Percentiles rank a stretch among this genome's conserved stretches.
Conservation (phyloP, 1,140 invertebrate genomes). For the Calephelis nemesis region DNA sequence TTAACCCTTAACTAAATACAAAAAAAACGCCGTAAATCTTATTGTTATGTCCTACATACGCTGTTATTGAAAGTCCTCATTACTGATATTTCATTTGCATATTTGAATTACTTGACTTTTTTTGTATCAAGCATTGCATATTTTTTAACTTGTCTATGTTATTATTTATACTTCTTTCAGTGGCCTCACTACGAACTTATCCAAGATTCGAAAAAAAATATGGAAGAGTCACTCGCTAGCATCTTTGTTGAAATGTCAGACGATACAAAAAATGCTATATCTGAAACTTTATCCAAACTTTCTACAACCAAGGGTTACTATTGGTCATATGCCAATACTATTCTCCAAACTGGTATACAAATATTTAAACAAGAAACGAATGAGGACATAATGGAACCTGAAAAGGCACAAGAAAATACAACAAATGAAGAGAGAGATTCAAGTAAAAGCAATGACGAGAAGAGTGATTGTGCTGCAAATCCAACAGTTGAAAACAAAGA, state of each 20-base stretch:
- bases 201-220: constrained; percentile 28
- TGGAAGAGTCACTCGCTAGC: constrained; percentile 33
- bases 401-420: neutral
- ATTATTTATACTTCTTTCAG: constrained; percentile 35
- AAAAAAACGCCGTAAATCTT: no score
- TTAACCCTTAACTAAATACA: no score
- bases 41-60: no score
- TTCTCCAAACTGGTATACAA: constrained; percentile 27
- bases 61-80: no score
- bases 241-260: constrained; percentile 29
- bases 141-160: no score
- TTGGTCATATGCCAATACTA: constrained; percentile 44
- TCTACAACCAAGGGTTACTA: constrained; percentile 42
- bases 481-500: neutral
- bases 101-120: no score
- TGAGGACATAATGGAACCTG: neutral
- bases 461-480: neutral
- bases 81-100: no score
- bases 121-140: no score
- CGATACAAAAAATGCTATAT: constrained; percentile 23
- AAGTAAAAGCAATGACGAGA: neutral
- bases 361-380: constrained; percentile 1
- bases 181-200: constrained; percentile 45
- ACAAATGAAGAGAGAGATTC: neutral
- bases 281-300: constrained; percentile 10